A percentile compares a stretch with the other conserved stretches of the same genome.
phyloP scores from a whole-genome alignment of 2,888 invertebrate genomes.

The Deroplatys truncata region DNA sequence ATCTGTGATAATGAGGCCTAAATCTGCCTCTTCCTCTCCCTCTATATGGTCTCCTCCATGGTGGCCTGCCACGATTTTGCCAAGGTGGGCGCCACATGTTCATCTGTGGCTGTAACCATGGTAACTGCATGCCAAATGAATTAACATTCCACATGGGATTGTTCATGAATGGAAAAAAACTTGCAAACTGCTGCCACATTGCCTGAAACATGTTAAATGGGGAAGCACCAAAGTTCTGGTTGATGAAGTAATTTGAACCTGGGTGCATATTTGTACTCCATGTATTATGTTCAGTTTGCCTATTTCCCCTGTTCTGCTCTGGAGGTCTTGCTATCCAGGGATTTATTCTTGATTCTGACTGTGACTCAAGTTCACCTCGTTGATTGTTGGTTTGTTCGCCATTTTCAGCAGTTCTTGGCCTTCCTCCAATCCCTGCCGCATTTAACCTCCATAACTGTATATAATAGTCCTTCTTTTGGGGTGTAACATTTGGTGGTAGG shows the following conservation, averaged over 20 bases:
- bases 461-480: slow-evolving; percentile 18
- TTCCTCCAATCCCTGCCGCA: slow-evolving; percentile 10
- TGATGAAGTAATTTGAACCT: background rate
- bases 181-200: background rate
- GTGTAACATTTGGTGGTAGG: slow-evolving; percentile 10
- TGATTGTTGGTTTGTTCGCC: background rate
- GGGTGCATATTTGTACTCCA: background rate
- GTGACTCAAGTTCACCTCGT: background rate
- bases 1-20: background rate
- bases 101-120: background rate
- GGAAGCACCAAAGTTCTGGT: background rate
- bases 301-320: background rate
- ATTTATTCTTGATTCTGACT: background rate
- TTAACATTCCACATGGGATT: background rate
- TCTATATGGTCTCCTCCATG: background rate
- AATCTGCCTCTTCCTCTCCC: background rate
- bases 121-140: background rate
- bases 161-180: background rate
- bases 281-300: no score
- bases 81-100: background rate
- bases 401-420: background rate
- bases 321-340: background rate
- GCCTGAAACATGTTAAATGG: background rate
- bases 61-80: background rate
- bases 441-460: background rate